Base-by-base conservation (phyloP, 2,888 invertebrate species). In the Nomada flava region DNA sequence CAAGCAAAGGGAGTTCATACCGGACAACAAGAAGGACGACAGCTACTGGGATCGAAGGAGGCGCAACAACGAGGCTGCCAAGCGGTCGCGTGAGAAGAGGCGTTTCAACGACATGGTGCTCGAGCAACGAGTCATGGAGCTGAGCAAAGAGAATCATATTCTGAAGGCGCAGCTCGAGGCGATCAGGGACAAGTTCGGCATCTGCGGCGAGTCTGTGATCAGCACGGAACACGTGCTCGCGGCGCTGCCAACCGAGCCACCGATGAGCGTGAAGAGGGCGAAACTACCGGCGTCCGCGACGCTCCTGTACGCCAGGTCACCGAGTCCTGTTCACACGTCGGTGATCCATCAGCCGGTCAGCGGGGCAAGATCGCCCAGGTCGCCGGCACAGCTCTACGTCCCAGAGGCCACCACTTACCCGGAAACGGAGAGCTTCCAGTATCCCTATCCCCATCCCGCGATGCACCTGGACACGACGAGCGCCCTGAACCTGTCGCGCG, bases 1-100 rank as follows among this genome's bases (percentile, higher is more conserved):
- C 90, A 99, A 99, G 93, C 98, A 98, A 92, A 95, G 99, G 18
- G 98, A 99, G 94, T 99, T 99, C 94, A 99, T 98, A 84, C 99
- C 99, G 0, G 99, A 99, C 93, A 98, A 96, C 94, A 98, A 98
- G 94, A 99, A 99, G 93, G 99, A 99, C 92, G 98, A 98, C 91
- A 98, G 97, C 91, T 99, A 99, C 94, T 99, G 99, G 99, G 98
- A 99, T 94, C 96, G 99, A 76, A 95, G 99, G 76, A 95, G 99
- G 84, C 96, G 99, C 79, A 99, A 99, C 94, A 99, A 99, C 94
- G 99, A 99, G 94, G 99, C 99, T 0, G 99, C 99, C 76, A 98
- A 99, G 93, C 95, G 98, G 62, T 98, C 98, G 9, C 96, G 99
- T n/a, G 99, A 99, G 94, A 99, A 99, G 94, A 96, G 99, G 59